Evolutionary conservation across 1,140 invertebrate species (phyloP).

Genomic region (Macrosteles quadrilineatus): DNA sequence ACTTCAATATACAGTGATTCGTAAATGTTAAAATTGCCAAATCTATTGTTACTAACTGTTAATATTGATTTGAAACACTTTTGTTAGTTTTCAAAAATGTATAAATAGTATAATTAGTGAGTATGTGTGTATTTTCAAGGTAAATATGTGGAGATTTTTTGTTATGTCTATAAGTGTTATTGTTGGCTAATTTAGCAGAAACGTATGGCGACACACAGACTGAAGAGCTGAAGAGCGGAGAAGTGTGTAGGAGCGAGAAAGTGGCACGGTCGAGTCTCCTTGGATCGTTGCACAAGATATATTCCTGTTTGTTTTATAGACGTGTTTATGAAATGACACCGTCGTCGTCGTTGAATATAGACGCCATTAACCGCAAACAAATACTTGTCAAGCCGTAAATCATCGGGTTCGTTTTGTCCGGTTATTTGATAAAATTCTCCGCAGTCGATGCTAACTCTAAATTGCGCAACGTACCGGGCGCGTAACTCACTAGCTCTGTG

Average conservation of each 20-base stretch:
- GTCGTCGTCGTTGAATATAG: conserved; percentile 1
- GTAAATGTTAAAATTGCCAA: too few species aligned
- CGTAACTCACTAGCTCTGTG: background rate
- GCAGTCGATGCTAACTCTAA: conserved; percentile 5
- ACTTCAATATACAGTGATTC: too few species aligned
- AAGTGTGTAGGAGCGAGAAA: conserved; percentile 4
- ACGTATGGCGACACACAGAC: too few species aligned
- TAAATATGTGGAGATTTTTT: too few species aligned
- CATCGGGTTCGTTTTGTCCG: conserved; percentile 11
- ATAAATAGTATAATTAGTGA: too few species aligned
- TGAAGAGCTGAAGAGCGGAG: background rate
- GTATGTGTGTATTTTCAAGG: too few species aligned
- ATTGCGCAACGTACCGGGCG: conserved; percentile 6
- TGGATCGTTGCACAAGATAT: conserved; percentile 5
- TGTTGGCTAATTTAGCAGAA: too few species aligned
- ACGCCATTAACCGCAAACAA: conserved; percentile 11
- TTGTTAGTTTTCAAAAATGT: too few species aligned
- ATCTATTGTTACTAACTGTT: too few species aligned
- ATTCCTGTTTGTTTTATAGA: conserved; percentile 16
- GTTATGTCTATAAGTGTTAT: too few species aligned
- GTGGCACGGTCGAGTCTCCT: conserved; percentile 5
- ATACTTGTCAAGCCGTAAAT: conserved; percentile 11
- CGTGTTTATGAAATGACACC: conserved; percentile 15
- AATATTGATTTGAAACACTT: too few species aligned
- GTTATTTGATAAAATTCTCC: conserved; percentile 12